Conservation (phyloP, 2,113 vertebrate genomes). For the Theropithecus gelada region DNA sequence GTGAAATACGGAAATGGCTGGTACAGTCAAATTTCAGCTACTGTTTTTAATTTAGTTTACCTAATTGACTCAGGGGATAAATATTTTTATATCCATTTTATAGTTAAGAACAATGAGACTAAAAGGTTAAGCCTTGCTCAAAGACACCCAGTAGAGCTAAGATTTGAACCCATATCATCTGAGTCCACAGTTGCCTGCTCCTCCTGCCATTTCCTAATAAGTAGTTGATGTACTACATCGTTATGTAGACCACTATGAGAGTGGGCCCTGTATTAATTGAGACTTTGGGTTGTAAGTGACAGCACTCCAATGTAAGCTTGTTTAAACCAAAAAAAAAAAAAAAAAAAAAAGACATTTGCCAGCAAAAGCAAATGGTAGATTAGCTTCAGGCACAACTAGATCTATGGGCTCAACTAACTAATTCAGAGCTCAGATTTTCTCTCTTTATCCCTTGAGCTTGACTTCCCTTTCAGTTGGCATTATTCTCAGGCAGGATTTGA, state of each 20-base stretch:
- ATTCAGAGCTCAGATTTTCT: not conserved
- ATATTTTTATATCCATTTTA: conserved; percentile 3
- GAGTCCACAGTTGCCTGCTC: too few relatives aligned
- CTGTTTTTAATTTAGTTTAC: conserved; percentile 22
- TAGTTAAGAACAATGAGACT: not conserved
- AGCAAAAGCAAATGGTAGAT: not conserved
- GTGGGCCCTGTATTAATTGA: not conserved
- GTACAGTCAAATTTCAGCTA: not conserved
- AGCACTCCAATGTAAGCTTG: not conserved
- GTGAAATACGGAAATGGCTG: not conserved
- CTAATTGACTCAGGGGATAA: not conserved
- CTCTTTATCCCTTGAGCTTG: not conserved
- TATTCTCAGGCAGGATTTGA: not conserved
- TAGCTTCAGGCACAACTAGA: not conserved
- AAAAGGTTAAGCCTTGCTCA: not conserved
- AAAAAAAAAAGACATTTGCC: not conserved
- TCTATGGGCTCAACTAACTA: not conserved
- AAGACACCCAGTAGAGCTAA: not conserved
- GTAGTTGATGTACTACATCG: not conserved
- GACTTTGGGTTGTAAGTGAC: not conserved
- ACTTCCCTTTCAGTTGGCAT: not conserved
- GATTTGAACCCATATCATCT: not conserved
- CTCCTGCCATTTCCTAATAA: not conserved
- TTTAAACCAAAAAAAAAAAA: not conserved
- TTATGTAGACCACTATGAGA: not conserved